Evolutionary conservation across 2,113 vertebrate genomes (phyloP), one percentile per base, ranked within the genome.

Genomic region (Dromiciops gliroides): DNA sequence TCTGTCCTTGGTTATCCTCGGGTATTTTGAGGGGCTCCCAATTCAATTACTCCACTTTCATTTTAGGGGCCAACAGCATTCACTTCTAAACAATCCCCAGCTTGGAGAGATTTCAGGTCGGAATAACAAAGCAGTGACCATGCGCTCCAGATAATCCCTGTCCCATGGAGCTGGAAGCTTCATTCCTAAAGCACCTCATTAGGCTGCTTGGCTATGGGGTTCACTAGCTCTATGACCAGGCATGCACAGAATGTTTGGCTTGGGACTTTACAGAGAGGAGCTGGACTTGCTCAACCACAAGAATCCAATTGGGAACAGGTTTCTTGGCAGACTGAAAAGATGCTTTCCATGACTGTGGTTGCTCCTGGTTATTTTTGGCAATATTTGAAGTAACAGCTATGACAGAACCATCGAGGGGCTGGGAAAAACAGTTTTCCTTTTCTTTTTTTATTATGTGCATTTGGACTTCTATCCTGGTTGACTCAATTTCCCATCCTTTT

Each of bases 131-230:
- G n/a, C 44, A 44, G n/a, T 83, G 67, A 44, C n/a, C n/a, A 44
- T 44, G 2, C 7, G 50, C 90, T 67, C 22, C 56, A 90, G 12
- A 95, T 25, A 92, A 50, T 83, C 28, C 25, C 50, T 56, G 1
- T 23, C 48, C 28, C 0, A 9, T 0, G 19, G 23, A 26, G 52
- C 23, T 4, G 6, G n/a, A n/a, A n/a, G 25, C 5, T 37, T 10
- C 48, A 53, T 60, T 22, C 52, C 67, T 53, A 51, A 26, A 0
- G 25, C 44, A 3, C 6, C n/a, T 89, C 83, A 11, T 51, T 50
- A 0, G 37, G 67, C 10, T 1, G 1, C 11, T 48, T 51, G 8
- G 9, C 2, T 19, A 26, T 3, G 8, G 28, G 28, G 22, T 9
- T 4, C 10, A 89, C 48, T 14, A 31, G 48, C 37, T 47, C 7